A percentile compares a stretch with the other conserved stretches of the same genome.
Conservation (phyloP, 1,140 invertebrate genomes). For the Tetragnatha versicolor region DNA sequence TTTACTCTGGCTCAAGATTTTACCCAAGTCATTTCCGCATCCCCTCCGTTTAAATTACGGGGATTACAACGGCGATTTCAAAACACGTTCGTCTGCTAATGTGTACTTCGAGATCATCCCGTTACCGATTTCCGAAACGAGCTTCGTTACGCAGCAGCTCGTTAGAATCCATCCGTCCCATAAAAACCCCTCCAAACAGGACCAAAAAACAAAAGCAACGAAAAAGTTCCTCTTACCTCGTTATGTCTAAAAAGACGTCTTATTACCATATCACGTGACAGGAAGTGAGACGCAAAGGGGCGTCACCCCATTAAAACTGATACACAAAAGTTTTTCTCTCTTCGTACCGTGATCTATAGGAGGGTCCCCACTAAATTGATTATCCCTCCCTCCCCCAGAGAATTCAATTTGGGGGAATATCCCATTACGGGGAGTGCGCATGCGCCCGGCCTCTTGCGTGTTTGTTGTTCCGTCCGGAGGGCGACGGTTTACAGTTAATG, state of each 20-base stretch:
- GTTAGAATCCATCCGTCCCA: neutral
- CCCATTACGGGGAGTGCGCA: neutral
- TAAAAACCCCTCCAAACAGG: neutral
- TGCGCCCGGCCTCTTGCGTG: neutral
- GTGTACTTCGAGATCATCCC: neutral
- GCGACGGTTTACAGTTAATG: slow-evolving; percentile 7
- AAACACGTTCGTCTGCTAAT: slow-evolving; percentile 6
- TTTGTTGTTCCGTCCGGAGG: slow-evolving; percentile 1
- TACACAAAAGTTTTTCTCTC: neutral
- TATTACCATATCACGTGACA: slow-evolving; percentile 41
- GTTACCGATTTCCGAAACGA: neutral
- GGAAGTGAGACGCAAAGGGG: slow-evolving; percentile 15
- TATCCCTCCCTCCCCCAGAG: neutral
- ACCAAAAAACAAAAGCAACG: neutral
- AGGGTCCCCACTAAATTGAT: slow-evolving; percentile 7
- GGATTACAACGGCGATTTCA: too few relatives aligned
- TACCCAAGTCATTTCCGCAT: too few relatives aligned
- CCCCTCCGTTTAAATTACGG: too few relatives aligned
- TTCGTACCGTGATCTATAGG: neutral
- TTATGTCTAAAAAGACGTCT: slow-evolving; percentile 15
- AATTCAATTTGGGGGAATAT: slow-evolving; percentile 34
- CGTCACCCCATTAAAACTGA: slow-evolving; percentile 44
- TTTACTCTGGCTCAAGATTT: too few relatives aligned
- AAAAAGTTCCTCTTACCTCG: neutral
- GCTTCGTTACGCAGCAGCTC: neutral